These are phyloP conservation scores for Pampusana beccarii DNA, from an alignment of 2,113 vertebrate species.

Conservation along the genomic window DNA sequence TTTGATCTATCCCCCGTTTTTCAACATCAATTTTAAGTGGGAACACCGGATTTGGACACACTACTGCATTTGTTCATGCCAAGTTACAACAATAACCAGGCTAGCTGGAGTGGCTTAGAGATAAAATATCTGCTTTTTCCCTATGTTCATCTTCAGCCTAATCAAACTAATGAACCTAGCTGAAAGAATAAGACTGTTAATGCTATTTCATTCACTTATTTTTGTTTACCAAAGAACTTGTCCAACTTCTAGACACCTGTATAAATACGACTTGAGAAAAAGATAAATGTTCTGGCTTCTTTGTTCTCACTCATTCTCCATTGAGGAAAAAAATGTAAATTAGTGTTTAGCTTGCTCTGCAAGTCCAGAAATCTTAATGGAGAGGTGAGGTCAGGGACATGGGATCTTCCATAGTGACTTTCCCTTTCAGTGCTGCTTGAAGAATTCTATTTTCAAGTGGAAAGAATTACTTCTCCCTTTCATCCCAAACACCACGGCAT, in stretches of 20 bases:
- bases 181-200: background rate
- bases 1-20: constrained; percentile 41
- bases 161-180: background rate
- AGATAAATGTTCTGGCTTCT: background rate
- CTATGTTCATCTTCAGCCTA: background rate
- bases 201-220: background rate
- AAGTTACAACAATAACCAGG: background rate
- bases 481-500: background rate
- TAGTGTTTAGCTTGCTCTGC: background rate
- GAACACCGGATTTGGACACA: background rate
- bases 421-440: background rate
- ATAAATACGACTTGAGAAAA: background rate
- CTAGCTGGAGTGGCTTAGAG: background rate
- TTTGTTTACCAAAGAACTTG: background rate
- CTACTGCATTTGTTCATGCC: constrained; percentile 11
- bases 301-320: background rate
- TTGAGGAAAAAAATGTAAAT: background rate
- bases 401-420: background rate
- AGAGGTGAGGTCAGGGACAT: background rate
- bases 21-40: constrained; percentile 5
- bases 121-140: background rate
- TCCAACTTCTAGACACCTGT: background rate
- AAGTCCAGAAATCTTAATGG: background rate
- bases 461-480: background rate
- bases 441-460: background rate